Base-by-base conservation (phyloP, 2,113 vertebrate genomes). In the Salvelinus alpinus region DNA sequence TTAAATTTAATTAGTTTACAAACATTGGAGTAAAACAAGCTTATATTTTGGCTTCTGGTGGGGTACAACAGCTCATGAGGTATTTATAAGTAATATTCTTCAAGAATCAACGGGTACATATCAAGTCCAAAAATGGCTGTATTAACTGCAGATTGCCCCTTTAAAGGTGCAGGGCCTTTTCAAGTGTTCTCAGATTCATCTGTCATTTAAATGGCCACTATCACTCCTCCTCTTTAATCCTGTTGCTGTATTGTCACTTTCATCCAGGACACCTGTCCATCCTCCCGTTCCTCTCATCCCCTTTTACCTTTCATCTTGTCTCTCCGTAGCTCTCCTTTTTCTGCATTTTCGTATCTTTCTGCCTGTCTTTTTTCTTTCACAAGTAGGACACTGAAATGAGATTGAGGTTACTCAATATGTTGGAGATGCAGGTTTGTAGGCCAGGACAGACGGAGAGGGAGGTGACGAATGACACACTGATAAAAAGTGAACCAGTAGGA, bases 401-500 rank as follows among this genome's bases (percentile, higher is more conserved):
- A 76, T 20, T 66, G 70, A 79, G 79, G 38, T 57, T 6, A 47
- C 31, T 47, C 62, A 27, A 34, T 12, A 59, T 68, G 73, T 24
- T 75, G 73, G 71, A 81, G 29, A 71, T 13, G 13, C 51, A 18
- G 12, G 16, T 54, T 54, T 54, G 51, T 54, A 54, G 51, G 16
- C 16, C 51, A 54, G 51, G 51, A 18, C 51, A 54, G 13, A 67
- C 12, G 7, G 68, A 48, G 13, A 3, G 47, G 47, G 44, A 27
- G 47, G 2, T 4, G 47, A 71, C 13, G 69, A 48, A 27, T 5
- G 12, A 51, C 20, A 16, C n/a, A 47, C 20, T 8, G 31, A 44
- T 70, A 22, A 34, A 48, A 12, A 47, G 68, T 70, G 38, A 48
- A 48, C n/a, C 4, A 38, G 83, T 66, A 77, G 80, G 13, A 57